Percentiles rank a stretch among this genome's conserved stretches.
phyloP scores from a whole-genome alignment of 2,888 invertebrate genomes.

The Ornithoptera alexandrae region DNA sequence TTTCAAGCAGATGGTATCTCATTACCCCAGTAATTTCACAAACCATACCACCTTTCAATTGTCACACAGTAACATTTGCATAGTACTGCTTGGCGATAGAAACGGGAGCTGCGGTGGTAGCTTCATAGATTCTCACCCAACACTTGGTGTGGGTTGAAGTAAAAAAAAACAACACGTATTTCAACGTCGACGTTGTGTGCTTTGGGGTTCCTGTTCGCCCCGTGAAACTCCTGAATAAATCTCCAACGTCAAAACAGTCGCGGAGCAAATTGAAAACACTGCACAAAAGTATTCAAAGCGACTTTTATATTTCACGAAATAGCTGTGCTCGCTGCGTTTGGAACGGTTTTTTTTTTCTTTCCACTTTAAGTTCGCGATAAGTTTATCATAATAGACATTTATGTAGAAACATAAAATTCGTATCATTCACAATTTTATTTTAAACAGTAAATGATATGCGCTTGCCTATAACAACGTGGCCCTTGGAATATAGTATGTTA shows the following conservation, averaged over 20 bases:
- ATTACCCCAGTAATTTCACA: too few relatives aligned
- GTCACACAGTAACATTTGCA: too few relatives aligned
- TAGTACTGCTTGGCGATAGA: too few relatives aligned
- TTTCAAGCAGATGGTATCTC: too few relatives aligned
- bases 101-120: neutral
- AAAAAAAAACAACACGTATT: neutral
- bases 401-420: too few relatives aligned
- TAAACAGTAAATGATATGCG: too few relatives aligned
- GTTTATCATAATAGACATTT: too few relatives aligned
- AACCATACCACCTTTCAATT: too few relatives aligned
- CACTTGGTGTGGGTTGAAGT: neutral
- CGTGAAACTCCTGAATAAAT: neutral
- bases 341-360: neutral
- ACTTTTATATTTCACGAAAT: constrained; percentile 1
- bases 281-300: neutral
- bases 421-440: too few relatives aligned
- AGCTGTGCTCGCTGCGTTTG: neutral
- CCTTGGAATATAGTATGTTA: too few relatives aligned
- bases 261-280: neutral
- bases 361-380: too few relatives aligned
- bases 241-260: constrained; percentile 1
- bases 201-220: neutral
- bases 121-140: neutral
- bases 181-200: neutral
- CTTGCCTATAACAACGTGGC: too few relatives aligned